These are phyloP conservation scores for Scaptomyza parva DNA, from an alignment of 2,888 invertebrate genomes.

Conservation along the genomic window DNA sequence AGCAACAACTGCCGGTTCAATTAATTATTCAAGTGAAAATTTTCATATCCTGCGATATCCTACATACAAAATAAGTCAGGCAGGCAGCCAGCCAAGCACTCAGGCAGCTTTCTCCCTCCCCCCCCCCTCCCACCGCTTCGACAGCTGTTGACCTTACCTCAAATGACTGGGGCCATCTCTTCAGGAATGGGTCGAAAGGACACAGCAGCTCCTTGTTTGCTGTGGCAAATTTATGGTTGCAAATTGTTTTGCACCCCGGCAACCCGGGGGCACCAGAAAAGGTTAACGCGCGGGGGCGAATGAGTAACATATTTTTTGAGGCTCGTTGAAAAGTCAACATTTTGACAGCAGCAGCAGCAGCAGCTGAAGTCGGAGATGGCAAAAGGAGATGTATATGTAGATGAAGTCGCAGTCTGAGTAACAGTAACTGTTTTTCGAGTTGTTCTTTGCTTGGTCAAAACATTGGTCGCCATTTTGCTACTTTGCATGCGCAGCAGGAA, in stretches of 20 bases:
- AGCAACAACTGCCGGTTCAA: slow-evolving; percentile 58
- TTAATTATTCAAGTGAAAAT: slow-evolving; percentile 82
- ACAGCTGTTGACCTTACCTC: slow-evolving; percentile 77
- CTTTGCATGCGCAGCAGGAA: slow-evolving; percentile 69
- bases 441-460: slow-evolving; percentile 35
- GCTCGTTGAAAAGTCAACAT: slow-evolving; percentile 74
- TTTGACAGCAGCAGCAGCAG: slow-evolving; percentile 22
- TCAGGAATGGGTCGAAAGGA: slow-evolving; percentile 3
- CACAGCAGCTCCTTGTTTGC: slow-evolving; percentile 48
- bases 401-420: slow-evolving; percentile 4
- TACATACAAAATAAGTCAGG: slow-evolving; percentile 74
- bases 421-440: slow-evolving; percentile 7
- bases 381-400: not conserved
- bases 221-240: slow-evolving; percentile 80
- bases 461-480: slow-evolving; percentile 38
- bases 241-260: slow-evolving; percentile 79
- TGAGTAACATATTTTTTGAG: slow-evolving; percentile 77
- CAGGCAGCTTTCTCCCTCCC: slow-evolving; percentile 1
- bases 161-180: slow-evolving; percentile 47
- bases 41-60: slow-evolving; percentile 75
- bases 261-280: slow-evolving; percentile 49
- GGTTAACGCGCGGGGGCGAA: slow-evolving; percentile 66
- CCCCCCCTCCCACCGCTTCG: slow-evolving; percentile 38
- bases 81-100: slow-evolving; percentile 56
- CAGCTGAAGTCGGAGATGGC: slow-evolving; percentile 5